Base-by-base conservation (phyloP, 2,797 vertebrate genomes). In the Ibycter americanus region DNA sequence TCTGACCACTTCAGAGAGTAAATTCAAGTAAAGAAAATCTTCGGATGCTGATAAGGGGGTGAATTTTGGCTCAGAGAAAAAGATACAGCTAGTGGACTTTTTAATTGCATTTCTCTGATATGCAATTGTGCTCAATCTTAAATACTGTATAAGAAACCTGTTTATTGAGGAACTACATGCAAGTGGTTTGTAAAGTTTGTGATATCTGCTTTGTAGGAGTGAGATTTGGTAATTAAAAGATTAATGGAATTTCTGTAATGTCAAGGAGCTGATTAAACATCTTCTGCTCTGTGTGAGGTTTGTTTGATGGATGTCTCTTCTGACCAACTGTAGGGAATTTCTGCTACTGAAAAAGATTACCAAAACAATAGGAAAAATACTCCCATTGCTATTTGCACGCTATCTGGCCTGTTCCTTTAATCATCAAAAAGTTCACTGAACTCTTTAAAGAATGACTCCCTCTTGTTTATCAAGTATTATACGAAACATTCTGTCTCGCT, bases 11-110 rank as follows among this genome's bases (percentile, higher is more conserved):
- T 92, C 68, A 67, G 68, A 47, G 38, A 82, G 27, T 67, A 62
- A 92, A 82, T 82, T 90, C 51, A 47, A 82, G 8, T 44, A 55
- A 83, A 87, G 54, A 79, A 82, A 82, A 74, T 34, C 76, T 83
- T 87, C 66, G 42, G 15, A 55, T 94, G 46, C 36, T 3, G 6
- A 40, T 47, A 18, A 91, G 32, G 70, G 56, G 25, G 36, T 90
- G n/a, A 58, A 71, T 91, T 96, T 94, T 96, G 42, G 14, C 90
- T 86, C 49, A 27, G 72, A 89, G 78, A 78, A 74, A 65, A 87
- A 82, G 67, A 89, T 67, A 49, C 6, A 92, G 44, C 72, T 86
- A 26, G 47, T 92, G 86, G 52, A 80, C 18, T 4, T 67, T 68
- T 80, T 83, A 55, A 52, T 55, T 77, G 27, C 20, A 56, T 62